Base-by-base conservation (phyloP, 2,113 vertebrate genomes). In the Egretta garzetta region DNA sequence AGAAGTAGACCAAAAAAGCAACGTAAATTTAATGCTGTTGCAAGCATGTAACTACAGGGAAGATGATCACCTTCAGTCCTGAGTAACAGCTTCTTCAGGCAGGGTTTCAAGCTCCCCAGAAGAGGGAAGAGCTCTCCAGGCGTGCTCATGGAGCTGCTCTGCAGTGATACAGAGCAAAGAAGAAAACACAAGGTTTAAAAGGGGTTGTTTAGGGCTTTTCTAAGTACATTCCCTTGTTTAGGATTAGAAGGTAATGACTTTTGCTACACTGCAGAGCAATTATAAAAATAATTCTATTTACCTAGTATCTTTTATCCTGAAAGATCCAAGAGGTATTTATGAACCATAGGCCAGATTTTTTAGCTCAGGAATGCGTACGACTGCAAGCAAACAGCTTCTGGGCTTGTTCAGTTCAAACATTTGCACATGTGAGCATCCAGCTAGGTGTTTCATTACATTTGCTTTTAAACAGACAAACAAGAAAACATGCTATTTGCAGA, bases 201-300 rank as follows among this genome's bases (percentile, higher is more conserved):
- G 22, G 24, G 64, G 27, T 68, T 35, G 33, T 53, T 30, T 41
- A 5, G 22, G 56, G 26, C 19, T 94, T 67, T 94, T 71, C 52
- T 74, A 67, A 86, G 50, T 33, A 47, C 47, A 45, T 90, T 74
- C 47, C 21, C 33, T 71, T 84, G 47, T 74, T 77, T 47, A 71
- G 73, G 35, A 84, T 63, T 81, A 72, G 62, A 90, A 88, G 37
- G 39, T 83, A 86, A 93, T 17, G 10, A 50, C 55, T 92, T 73
- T 4, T 80, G 59, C 63, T 92, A 41, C n/a, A n/a, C 30, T 77
- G 47, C 67, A 90, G 21, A 86, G 75, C 52, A 84, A 93, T 93
- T 94, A 83, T 3, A 86, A 67, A 92, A 96, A 77, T 71, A 80
- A 43, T 60, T 85, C 71, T 86, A 32, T 95, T 95, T 92, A 93